These are phyloP conservation scores for Polymixis lichenea DNA, from an alignment of 2,888 invertebrate genomes.

Conservation along the genomic window DNA sequence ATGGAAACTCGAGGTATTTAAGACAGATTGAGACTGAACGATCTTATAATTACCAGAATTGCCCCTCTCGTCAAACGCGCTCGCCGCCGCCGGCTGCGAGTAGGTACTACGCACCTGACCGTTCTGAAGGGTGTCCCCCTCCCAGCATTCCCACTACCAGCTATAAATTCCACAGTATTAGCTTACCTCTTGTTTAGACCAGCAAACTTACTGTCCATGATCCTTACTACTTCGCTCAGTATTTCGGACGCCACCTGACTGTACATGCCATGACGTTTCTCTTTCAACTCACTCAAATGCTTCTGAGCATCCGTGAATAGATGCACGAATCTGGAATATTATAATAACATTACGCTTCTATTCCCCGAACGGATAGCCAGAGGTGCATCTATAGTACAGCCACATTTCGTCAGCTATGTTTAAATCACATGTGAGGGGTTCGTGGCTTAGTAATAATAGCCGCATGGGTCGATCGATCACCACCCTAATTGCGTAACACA, in stretches of 20 bases:
- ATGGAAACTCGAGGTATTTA: no score
- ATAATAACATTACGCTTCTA: not conserved
- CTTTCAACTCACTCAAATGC: conserved; percentile 60
- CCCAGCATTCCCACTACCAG: not conserved
- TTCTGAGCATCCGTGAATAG: conserved; percentile 75
- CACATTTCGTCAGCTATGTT: not conserved
- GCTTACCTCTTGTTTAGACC: conserved; percentile 72
- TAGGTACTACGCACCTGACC: no score
- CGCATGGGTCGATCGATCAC: no score
- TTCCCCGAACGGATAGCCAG: not conserved
- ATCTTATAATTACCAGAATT: no score
- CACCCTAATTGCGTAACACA: no score
- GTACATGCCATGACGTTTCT: conserved; percentile 62
- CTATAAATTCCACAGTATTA: not conserved
- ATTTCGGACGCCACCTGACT: conserved; percentile 62
- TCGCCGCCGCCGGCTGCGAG: no score
- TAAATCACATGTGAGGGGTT: no score
- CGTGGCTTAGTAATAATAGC: no score
- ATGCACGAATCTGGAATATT: conserved; percentile 70
- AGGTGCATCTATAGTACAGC: not conserved
- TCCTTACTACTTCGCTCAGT: conserved; percentile 60
- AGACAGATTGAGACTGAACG: no score
- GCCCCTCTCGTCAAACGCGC: no score
- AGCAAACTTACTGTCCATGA: conserved; percentile 70
- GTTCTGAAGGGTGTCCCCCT: no score